Percentiles rank a stretch among this genome's conserved stretches.
Evolutionary conservation across 2,113 vertebrate species (phyloP).

Genomic region (Salvator merianae): DNA sequence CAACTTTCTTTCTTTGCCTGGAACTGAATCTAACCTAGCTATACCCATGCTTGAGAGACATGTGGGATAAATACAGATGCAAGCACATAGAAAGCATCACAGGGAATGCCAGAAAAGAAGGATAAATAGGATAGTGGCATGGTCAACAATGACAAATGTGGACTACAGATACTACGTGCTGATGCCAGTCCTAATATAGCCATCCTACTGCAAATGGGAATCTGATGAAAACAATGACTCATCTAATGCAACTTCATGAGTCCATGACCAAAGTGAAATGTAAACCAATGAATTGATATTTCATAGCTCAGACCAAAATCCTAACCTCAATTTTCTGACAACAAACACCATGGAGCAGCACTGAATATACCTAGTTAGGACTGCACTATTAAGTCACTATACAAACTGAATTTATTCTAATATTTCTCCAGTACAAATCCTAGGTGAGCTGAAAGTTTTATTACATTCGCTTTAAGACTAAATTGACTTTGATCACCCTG

Average conservation of each 20-base stretch:
- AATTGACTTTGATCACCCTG: no score
- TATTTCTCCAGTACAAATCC: not conserved
- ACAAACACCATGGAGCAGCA: no score
- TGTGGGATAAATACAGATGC: not conserved
- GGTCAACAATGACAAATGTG: no score
- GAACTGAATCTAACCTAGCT: no score
- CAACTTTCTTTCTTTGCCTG: no score
- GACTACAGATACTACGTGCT: not conserved
- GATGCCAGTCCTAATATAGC: not conserved
- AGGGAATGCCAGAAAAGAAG: not conserved
- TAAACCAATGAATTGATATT: not conserved
- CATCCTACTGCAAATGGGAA: no score
- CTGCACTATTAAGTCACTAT: not conserved
- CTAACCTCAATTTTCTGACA: no score
- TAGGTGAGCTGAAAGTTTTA: not conserved
- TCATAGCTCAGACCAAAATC: not conserved
- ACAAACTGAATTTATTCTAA: not conserved
- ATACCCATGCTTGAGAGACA: not conserved
- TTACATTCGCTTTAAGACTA: no score
- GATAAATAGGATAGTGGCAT: not conserved
- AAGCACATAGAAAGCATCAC: not conserved
- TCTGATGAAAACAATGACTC: no score
- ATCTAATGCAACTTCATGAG: not conserved
- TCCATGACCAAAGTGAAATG: not conserved
- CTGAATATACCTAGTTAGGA: no score